phyloP scores from a whole-genome alignment of 53 echinoderm and acorn worm genomes.

The Paelopatides confundens region DNA sequence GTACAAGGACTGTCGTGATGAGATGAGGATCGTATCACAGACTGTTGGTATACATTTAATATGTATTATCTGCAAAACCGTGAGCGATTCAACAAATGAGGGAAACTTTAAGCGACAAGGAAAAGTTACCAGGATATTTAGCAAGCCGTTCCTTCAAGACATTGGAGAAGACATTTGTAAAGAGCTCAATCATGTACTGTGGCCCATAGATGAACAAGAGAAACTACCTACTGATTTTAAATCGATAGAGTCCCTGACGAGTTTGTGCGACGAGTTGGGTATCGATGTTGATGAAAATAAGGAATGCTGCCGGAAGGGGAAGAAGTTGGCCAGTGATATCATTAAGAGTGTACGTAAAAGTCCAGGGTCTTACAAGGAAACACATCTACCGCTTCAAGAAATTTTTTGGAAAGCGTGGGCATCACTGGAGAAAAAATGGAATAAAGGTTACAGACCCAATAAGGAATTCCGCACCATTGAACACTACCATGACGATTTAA shows the following conservation, averaged over 20 bases:
- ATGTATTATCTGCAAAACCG: not conserved
- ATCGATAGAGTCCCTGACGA: not conserved
- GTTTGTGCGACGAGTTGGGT: not conserved
- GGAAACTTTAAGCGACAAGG: not conserved
- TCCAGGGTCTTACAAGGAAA: not conserved
- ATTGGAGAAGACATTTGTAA: not conserved
- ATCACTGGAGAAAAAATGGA: constrained; percentile 32
- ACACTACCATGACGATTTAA: not conserved
- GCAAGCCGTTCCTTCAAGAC: not conserved
- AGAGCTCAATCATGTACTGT: not conserved
- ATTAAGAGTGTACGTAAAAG: not conserved
- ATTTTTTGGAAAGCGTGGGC: constrained; percentile 53
- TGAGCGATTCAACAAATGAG: not conserved
- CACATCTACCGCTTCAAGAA: not conserved
- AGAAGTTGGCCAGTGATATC: not conserved
- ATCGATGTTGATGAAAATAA: not conserved
- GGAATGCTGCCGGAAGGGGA: not conserved
- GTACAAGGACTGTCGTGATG: not conserved
- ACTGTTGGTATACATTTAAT: not conserved
- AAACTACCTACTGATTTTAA: not conserved
- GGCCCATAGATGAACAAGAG: not conserved
- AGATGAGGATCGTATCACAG: not conserved
- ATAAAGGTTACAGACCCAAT: not conserved
- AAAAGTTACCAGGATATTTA: not conserved
- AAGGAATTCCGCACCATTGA: not conserved